Percentiles rank a stretch among this genome's conserved stretches.
Evolutionary conservation across 1,140 invertebrate species (phyloP).

Genomic region (Pteromalus puparum): DNA sequence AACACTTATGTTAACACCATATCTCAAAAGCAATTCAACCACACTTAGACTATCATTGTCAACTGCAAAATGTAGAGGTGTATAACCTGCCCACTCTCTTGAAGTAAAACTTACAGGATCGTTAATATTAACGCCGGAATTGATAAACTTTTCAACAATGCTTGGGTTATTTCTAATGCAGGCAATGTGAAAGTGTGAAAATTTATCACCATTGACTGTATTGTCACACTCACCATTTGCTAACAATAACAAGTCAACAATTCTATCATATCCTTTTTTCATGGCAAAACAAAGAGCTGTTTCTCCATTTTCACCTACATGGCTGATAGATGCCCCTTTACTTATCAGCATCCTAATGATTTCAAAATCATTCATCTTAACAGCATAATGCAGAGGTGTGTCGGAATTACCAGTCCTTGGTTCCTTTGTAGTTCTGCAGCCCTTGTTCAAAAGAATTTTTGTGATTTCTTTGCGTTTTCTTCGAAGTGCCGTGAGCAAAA

Average conservation of each 20-base stretch:
- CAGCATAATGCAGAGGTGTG: constrained; percentile 47
- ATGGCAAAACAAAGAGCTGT: constrained; percentile 31
- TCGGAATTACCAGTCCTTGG: constrained; percentile 12
- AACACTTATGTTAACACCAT: constrained; percentile 14
- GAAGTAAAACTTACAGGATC: constrained; percentile 11
- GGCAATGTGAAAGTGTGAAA: constrained; percentile 48
- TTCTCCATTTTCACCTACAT: constrained; percentile 41
- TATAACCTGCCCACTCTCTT: constrained; percentile 35
- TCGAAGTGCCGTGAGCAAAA: constrained; percentile 21
- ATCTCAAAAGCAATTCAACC: constrained; percentile 33
- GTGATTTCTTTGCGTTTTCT: constrained; percentile 40
- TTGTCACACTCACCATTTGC: constrained; percentile 5
- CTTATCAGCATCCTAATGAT: constrained; percentile 23
- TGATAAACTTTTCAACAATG: constrained; percentile 29
- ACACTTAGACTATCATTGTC: constrained; percentile 3
- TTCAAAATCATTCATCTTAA: constrained; percentile 30
- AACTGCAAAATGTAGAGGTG: constrained; percentile 51
- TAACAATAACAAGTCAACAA: constrained; percentile 39
- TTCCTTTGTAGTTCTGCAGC: constrained; percentile 39
- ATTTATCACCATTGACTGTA: constrained; percentile 3
- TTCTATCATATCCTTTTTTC: constrained; percentile 26
- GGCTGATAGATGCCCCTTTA: constrained; percentile 13
- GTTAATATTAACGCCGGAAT: constrained; percentile 36
- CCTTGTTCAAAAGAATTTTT: constrained; percentile 43
- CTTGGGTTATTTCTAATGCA: constrained; percentile 35